These are phyloP conservation scores for Hydractinia symbiolongicarpus DNA, from an alignment of 30 jellyfish, hydroid and myxozoan species.

Conservation along the genomic window DNA sequence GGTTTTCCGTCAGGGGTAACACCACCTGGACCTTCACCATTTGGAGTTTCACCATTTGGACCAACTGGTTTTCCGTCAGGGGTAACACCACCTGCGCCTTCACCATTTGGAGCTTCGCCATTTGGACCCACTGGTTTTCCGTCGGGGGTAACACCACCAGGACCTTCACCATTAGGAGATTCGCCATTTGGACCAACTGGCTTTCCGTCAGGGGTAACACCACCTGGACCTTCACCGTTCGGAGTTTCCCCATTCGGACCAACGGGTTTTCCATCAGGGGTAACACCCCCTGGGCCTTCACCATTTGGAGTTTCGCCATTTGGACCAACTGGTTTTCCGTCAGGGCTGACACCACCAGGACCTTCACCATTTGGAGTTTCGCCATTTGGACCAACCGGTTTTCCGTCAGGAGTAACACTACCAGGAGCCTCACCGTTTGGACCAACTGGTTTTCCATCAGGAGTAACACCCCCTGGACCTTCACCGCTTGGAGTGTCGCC, in stretches of 20 bases:
- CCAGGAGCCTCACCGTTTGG: constrained; percentile 2
- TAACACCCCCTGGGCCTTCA: constrained; percentile 30
- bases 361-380: constrained; percentile 13
- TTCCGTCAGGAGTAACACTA: constrained; percentile 16
- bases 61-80: constrained; percentile 24
- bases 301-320: constrained; percentile 44
- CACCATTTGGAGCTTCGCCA: constrained; percentile 34
- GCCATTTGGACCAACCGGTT: constrained; percentile 26
- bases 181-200: constrained; percentile 25
- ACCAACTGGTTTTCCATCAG: constrained; percentile 8
- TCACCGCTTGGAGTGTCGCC: neutral
- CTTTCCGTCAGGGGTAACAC: neutral
- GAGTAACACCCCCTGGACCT: neutral
- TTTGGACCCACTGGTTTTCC: constrained; percentile 28
- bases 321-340: constrained; percentile 30
- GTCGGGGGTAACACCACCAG: constrained; percentile 10
- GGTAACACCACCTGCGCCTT: neutral
- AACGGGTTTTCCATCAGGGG: constrained; percentile 30
- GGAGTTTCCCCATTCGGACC: constrained; percentile 31
- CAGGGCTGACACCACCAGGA: constrained; percentile 14
- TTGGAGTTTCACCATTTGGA: constrained; percentile 35
- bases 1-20: constrained; percentile 30
- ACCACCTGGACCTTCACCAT: constrained; percentile 21
- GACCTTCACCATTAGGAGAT: constrained; percentile 13
- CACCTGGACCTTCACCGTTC: neutral